Percentiles rank a stretch among this genome's conserved stretches.
These are phyloP conservation scores for Ophthalmolycus amberensis DNA, from an alignment of 2,113 vertebrate genomes.

Conservation along the genomic window DNA sequence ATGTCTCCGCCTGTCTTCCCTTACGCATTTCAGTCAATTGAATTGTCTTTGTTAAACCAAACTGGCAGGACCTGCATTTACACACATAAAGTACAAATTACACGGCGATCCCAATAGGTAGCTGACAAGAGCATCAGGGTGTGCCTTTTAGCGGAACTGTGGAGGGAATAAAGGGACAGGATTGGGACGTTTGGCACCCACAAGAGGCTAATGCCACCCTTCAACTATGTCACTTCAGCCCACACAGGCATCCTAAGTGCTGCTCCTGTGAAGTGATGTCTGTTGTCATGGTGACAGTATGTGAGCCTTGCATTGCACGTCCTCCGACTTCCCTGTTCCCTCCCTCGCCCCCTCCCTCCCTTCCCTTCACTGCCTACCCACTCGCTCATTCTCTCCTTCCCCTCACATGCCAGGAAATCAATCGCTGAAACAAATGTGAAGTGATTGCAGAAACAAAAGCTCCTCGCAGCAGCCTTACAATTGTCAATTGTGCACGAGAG, in stretches of 20 bases:
- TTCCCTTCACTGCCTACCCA: slow-evolving; percentile 48
- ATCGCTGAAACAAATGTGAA: slow-evolving; percentile 79
- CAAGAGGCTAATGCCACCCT: slow-evolving; percentile 78
- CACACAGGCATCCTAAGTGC: slow-evolving; percentile 82
- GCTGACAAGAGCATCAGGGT: slow-evolving; percentile 46
- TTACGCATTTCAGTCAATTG: slow-evolving; percentile 45
- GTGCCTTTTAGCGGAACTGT: slow-evolving; percentile 32
- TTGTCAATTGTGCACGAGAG: slow-evolving; percentile 59
- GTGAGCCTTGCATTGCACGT: slow-evolving; percentile 71
- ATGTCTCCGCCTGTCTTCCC: slow-evolving; percentile 60
- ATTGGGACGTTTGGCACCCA: slow-evolving; percentile 62
- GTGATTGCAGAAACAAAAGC: slow-evolving; percentile 78
- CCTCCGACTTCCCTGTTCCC: slow-evolving; percentile 72
- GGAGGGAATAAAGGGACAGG: slow-evolving; percentile 38
- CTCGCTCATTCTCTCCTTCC: slow-evolving; percentile 65
- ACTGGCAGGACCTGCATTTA: slow-evolving; percentile 68
- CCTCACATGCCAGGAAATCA: slow-evolving; percentile 75
- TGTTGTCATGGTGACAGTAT: slow-evolving; percentile 85
- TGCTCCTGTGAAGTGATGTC: slow-evolving; percentile 83
- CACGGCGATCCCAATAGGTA: slow-evolving; percentile 45
- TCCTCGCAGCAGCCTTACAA: slow-evolving; percentile 59
- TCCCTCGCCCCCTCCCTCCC: slow-evolving; percentile 25
- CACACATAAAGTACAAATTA: slow-evolving; percentile 66
- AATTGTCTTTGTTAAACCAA: slow-evolving; percentile 72
- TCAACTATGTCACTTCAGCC: slow-evolving; percentile 77